Conservation (phyloP, 37 sponge, comb jelly and placozoan species). For the Chondrosia reniformis region DNA sequence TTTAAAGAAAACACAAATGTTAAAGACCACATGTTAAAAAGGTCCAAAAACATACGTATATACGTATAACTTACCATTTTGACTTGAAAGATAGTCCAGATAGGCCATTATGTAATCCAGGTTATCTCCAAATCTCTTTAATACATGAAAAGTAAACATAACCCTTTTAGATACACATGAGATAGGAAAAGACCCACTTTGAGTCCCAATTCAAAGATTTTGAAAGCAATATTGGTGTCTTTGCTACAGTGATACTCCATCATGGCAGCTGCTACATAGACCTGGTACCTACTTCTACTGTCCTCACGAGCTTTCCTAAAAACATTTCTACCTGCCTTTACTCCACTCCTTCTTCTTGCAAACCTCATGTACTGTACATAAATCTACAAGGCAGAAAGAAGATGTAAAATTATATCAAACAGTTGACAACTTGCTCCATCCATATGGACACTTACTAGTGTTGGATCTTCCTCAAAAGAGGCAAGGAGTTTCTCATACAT, state of each 20-base stretch:
- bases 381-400: slow-evolving; percentile 64
- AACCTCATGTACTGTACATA: slow-evolving; percentile 97
- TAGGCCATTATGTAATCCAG: slow-evolving; percentile 71
- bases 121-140: slow-evolving; percentile 71
- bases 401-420: neutral
- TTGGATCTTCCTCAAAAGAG: slow-evolving; percentile 47
- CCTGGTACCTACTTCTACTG: slow-evolving; percentile 66
- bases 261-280: slow-evolving; percentile 90
- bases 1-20: slow-evolving; percentile 21
- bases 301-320: slow-evolving; percentile 92
- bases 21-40: neutral
- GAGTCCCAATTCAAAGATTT: slow-evolving; percentile 95
- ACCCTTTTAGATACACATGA: neutral
- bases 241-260: slow-evolving; percentile 95
- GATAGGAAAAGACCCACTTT: slow-evolving; percentile 45
- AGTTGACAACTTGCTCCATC: neutral
- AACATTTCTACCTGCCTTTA: slow-evolving; percentile 75
- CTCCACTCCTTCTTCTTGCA: slow-evolving; percentile 74
- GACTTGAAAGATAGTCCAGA: slow-evolving; percentile 79
- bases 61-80: slow-evolving; percentile 68
- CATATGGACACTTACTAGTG: slow-evolving; percentile 30
- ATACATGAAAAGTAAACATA: too few species aligned
- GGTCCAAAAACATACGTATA: neutral
- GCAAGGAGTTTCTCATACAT: slow-evolving; percentile 36
- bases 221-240: slow-evolving; percentile 82